Conservation (phyloP, 64 coral and sea anemone species). For the Platygyra sinensis region DNA sequence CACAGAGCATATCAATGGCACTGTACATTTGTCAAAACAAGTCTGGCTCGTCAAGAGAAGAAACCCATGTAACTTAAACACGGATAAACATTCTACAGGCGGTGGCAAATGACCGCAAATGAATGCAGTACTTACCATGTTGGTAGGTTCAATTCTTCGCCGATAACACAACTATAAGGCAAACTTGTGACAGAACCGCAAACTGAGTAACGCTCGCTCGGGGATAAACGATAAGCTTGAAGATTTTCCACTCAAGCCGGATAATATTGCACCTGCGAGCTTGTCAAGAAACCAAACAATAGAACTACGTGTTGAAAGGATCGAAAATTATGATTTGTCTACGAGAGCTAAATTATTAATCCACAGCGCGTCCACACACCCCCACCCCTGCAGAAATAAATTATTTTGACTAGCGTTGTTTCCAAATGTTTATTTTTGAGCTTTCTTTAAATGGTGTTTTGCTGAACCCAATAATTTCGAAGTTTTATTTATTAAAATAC, state of each 20-base stretch:
- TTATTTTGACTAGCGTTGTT: background rate
- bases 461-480: background rate
- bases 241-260: slow-evolving; percentile 10
- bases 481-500: background rate
- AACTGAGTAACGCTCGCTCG: background rate
- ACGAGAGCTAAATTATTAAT: slow-evolving; percentile 15
- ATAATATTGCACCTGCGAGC: slow-evolving; percentile 3
- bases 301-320: slow-evolving; percentile 10
- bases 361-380: background rate
- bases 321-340: slow-evolving; percentile 10
- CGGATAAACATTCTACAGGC: background rate
- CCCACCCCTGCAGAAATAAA: background rate
- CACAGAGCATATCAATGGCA: no score
- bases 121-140: background rate
- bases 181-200: background rate
- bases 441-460: background rate
- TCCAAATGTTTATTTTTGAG: background rate
- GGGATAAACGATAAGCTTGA: background rate
- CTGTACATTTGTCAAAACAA: no score
- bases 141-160: background rate
- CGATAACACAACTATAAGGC: background rate
- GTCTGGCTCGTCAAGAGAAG: no score
- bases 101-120: background rate
- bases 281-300: slow-evolving; percentile 1
- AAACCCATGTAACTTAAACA: no score